These are phyloP conservation scores for Charanyca ferruginea DNA, from an alignment of 2,888 invertebrate genomes.

Conservation along the genomic window DNA sequence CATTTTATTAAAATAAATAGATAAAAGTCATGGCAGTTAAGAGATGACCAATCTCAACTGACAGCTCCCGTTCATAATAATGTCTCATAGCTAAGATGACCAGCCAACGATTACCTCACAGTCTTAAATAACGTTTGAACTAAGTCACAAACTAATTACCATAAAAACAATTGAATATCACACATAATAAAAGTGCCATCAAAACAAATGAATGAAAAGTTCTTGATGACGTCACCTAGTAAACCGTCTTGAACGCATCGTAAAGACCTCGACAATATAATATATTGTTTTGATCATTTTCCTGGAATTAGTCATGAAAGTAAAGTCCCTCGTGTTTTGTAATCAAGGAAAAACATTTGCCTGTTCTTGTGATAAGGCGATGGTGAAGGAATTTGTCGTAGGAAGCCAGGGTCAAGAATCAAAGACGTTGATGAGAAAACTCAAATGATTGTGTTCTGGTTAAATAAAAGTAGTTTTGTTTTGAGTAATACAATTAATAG, in stretches of 20 bases:
- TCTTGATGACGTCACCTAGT: slow-evolving; percentile 24
- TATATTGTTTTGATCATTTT: slow-evolving; percentile 39
- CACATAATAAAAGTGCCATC: slow-evolving; percentile 12
- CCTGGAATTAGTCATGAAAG: slow-evolving; percentile 41
- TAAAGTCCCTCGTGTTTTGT: slow-evolving; percentile 34
- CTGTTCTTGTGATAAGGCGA: neutral
- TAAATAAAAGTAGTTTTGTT: too few relatives aligned
- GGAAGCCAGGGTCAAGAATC: neutral
- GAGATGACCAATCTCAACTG: too few relatives aligned
- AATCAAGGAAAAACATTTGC: slow-evolving; percentile 3
- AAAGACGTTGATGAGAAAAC: too few relatives aligned
- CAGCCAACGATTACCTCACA: slow-evolving; percentile 13
- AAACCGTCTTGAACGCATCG: slow-evolving; percentile 1
- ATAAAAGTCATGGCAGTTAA: too few relatives aligned
- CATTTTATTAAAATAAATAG: too few relatives aligned
- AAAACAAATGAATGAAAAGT: slow-evolving; percentile 16
- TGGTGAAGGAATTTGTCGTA: neutral
- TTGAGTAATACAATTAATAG: too few relatives aligned
- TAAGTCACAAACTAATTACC: slow-evolving; percentile 25
- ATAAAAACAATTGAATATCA: slow-evolving; percentile 36
- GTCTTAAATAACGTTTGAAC: neutral
- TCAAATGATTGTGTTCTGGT: too few relatives aligned
- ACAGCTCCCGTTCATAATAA: neutral
- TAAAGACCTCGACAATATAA: slow-evolving; percentile 11
- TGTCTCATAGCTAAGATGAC: slow-evolving; percentile 8